Conservation (phyloP, 2,797 vertebrate species). For the Halcyon leucocephala region DNA sequence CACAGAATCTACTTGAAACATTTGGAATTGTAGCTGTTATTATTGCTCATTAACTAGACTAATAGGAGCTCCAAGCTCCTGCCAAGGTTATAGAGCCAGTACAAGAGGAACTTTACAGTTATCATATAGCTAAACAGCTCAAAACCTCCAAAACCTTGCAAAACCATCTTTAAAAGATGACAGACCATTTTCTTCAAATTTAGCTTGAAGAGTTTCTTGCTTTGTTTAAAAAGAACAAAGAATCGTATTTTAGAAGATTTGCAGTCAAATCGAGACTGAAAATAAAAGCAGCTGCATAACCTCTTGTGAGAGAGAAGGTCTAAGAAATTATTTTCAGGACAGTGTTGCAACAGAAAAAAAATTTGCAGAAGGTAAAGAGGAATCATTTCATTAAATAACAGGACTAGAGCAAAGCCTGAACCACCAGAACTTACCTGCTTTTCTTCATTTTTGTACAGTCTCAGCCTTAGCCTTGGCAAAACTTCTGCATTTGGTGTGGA, state of each 20-base stretch:
- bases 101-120: neutral
- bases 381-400: slow-evolving; percentile 2
- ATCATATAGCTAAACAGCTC: neutral
- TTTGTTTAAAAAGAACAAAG: slow-evolving; percentile 33
- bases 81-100: neutral
- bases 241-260: neutral
- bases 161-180: neutral
- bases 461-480: neutral
- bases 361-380: neutral
- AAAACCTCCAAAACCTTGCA: neutral
- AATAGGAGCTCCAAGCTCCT: neutral
- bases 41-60: neutral
- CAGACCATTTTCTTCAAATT: neutral
- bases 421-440: neutral
- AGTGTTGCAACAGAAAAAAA: neutral
- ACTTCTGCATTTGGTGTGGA: neutral
- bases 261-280: neutral
- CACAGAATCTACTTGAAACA: neutral
- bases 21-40: neutral
- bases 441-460: neutral
- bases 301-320: neutral
- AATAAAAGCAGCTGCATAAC: neutral
- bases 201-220: neutral
- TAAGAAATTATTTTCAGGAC: neutral
- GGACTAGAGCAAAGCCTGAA: neutral